phyloP scores from a whole-genome alignment of 64 coral and sea anemone genomes.

The Actinia equina region DNA sequence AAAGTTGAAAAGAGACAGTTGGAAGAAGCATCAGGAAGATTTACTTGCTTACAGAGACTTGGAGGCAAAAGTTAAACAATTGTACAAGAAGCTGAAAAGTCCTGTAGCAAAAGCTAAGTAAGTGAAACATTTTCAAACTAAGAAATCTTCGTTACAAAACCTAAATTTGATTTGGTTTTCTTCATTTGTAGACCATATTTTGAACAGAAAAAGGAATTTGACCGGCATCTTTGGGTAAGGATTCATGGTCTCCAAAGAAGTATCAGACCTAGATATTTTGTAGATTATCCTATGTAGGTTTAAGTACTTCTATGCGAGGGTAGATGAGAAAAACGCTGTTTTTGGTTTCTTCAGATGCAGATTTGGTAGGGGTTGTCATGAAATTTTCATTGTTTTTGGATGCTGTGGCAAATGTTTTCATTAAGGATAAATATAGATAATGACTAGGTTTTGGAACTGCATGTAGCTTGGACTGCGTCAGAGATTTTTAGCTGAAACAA shows the following conservation, averaged over 20 bases:
- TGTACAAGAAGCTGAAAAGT: conserved; percentile 67
- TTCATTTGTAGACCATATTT: conserved; percentile 67
- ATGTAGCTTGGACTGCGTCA: too few relatives aligned
- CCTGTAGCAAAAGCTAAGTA: conserved; percentile 75
- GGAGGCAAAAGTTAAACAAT: conserved; percentile 58
- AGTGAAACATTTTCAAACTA: background rate
- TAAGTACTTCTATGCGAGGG: too few relatives aligned
- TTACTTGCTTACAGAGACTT: conserved; percentile 62
- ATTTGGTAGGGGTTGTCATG: background rate
- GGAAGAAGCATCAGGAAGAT: conserved; percentile 76
- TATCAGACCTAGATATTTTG: background rate
- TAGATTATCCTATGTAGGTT: too few relatives aligned
- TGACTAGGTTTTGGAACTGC: too few relatives aligned
- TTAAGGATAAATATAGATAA: too few relatives aligned
- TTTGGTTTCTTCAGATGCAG: background rate
- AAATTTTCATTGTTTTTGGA: too few relatives aligned
- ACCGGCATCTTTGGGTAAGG: conserved; percentile 83
- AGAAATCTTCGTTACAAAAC: background rate
- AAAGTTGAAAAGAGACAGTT: conserved; percentile 69
- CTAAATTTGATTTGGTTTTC: background rate
- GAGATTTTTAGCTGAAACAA: too few relatives aligned
- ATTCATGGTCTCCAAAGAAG: too few relatives aligned
- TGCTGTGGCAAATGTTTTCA: too few relatives aligned
- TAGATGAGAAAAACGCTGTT: too few relatives aligned
- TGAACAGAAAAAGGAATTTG: conserved; percentile 73